Percentiles rank a stretch among this genome's conserved stretches.
Conservation (phyloP, 2,113 vertebrate genomes). For the Raja brachyura region DNA sequence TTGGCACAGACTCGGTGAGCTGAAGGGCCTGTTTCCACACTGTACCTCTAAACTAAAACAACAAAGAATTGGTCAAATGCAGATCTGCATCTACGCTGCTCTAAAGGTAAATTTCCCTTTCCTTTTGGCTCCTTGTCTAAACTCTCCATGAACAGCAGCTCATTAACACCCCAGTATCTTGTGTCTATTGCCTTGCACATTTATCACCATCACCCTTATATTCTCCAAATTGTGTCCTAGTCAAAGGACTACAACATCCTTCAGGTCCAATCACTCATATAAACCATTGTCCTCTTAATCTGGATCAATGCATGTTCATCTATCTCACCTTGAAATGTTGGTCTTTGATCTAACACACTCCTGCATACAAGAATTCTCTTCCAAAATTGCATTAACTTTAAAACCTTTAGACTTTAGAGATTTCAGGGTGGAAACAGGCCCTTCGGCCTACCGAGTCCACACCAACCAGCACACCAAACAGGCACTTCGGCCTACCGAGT, state of each 20-base stretch:
- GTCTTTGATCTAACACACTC: neutral
- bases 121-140: neutral
- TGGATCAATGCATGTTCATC: neutral
- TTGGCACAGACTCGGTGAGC: too few relatives aligned
- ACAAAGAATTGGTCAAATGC: too few relatives aligned
- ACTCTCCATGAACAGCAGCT: neutral
- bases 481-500: too few relatives aligned
- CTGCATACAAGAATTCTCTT: neutral
- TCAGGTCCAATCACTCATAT: neutral
- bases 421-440: too few relatives aligned
- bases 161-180: too few relatives aligned
- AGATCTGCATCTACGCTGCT: neutral
- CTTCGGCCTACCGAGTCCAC: too few relatives aligned
- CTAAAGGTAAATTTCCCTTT: neutral
- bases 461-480: too few relatives aligned
- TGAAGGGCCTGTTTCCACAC: too few relatives aligned
- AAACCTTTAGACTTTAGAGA: too few relatives aligned
- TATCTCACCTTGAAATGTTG: neutral
- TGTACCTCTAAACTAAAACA: too few relatives aligned
- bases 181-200: neutral
- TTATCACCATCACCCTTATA: neutral
- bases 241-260: neutral
- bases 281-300: neutral
- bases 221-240: neutral
- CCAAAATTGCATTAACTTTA: neutral